Conservation (phyloP, 2,888 invertebrate species). For the Caenorhabditis afra region DNA sequence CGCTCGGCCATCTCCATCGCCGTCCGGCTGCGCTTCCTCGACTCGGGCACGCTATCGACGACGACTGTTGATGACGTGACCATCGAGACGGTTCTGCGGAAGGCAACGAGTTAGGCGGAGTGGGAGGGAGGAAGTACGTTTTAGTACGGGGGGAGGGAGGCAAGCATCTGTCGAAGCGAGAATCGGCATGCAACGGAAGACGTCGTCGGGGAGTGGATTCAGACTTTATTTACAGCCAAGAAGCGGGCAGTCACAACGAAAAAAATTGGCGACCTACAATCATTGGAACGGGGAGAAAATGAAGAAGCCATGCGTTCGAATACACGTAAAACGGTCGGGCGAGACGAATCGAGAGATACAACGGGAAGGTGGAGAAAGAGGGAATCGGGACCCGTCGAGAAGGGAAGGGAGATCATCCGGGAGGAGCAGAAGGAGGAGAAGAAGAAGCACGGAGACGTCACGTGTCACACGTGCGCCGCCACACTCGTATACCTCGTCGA, state of each 20-base stretch:
- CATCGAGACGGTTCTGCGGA: slow-evolving; percentile 59
- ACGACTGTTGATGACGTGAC: slow-evolving; percentile 56
- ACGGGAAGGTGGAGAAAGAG: slow-evolving; percentile 11
- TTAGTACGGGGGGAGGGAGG: not conserved
- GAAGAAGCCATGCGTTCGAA: slow-evolving; percentile 34
- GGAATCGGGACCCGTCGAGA: slow-evolving; percentile 10
- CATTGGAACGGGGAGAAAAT: not conserved
- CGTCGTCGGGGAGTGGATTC: not conserved
- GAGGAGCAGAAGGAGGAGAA: not conserved
- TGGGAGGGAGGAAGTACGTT: slow-evolving; percentile 5
- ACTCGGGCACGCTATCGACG: slow-evolving; percentile 43
- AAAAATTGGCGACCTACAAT: slow-evolving; percentile 14
- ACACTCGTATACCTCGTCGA: slow-evolving; percentile 69
- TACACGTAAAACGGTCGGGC: slow-evolving; percentile 27
- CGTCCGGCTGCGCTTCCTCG: slow-evolving; percentile 36
- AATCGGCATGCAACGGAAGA: slow-evolving; percentile 1
- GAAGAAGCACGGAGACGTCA: not conserved
- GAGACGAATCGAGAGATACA: slow-evolving; percentile 46
- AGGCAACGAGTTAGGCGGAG: not conserved
- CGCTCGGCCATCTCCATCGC: slow-evolving; percentile 44
- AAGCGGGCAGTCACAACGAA: slow-evolving; percentile 41
- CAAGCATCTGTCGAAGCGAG: slow-evolving; percentile 1
- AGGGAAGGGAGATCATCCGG: not conserved
- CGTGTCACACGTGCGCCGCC: slow-evolving; percentile 36
- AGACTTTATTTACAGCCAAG: slow-evolving; percentile 35